Evolutionary conservation across 2,797 vertebrate species (phyloP), one percentile per base, ranked within the genome.

Genomic region (Halcyon chelicuti): DNA sequence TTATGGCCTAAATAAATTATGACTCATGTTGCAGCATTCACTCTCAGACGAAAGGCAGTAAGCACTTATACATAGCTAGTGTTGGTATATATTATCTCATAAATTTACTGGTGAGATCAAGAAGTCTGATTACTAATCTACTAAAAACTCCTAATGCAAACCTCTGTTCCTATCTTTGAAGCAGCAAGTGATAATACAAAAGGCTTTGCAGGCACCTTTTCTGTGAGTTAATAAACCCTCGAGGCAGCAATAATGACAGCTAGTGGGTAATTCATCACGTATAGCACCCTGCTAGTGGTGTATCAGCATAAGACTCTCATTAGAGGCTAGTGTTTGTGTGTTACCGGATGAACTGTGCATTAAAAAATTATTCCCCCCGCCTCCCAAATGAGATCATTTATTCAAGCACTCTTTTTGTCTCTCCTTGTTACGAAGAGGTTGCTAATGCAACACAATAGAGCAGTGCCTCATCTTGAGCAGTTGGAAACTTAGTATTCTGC

Each of bases 321-420:
- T 62, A 93, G 39, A 78, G 66, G 47, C 51, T 49, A 9, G 37
- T 70, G 54, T 47, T 57, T 89, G 5, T 68, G 52, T 83, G 58
- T 75, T 88, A 94, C 55, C 70, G 78, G 87, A 78, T 92, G 72
- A 94, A 80, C 68, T 65, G 4, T 57, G 62, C 85, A 66, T 70
- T 86, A 70, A 81, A 93, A 88, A 62, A 15, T 20, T 17, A 2
- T 21, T n/a, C 5, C 22, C 40, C 7, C 22, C 19, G 29, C 54
- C 18, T 35, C 37, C 37, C 51, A 60, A 78, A 86, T 79, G 66
- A 85, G 84, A 13, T 88, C 63, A 80, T 95, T 71, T 86, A 90
- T 96, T 91, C 67, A 86, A 80, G 33, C 46, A 18, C 66, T 71
- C 61, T 61, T 92, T 94, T 90, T 94, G 67, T 88, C 60, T 66